Evolutionary conservation across 2,797 vertebrate species (phyloP), one percentile per base, ranked within the genome.

Genomic region (Zenarchopterus dispar): DNA sequence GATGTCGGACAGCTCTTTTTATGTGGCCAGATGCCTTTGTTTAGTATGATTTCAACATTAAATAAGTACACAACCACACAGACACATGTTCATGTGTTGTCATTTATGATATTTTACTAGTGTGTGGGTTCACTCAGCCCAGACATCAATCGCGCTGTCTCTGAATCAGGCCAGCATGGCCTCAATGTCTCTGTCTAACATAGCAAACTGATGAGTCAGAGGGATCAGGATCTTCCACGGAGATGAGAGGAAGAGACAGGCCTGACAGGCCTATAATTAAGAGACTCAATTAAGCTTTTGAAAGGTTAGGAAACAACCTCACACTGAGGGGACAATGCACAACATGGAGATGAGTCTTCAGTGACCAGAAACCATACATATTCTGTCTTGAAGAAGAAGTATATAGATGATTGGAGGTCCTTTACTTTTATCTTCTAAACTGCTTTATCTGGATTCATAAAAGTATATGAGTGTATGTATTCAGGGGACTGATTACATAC

Each of bases 221-320:
- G 75, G 88, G 90, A 91, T 92, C 88, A 89, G 83, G 87, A 90
- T 93, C 91, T 91, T 93, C 88, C 78, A 85, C 62, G 81, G 84
- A 90, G 81, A 83, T 92, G 87, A 91, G 85, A 90, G 86, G 87
- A 91, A 92, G 87, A 90, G 84, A 89, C 75, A 41, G 52, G 18
- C 56, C 70, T 92, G 91, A 92, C 91, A 93, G 88, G 82, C 77
- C 91, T 93, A 90, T 94, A 92, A 93, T 93, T 94, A 93, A 88
- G 79, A 88, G 91, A 90, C 89, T 92, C 86, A 90, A 93, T 94
- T 92, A 93, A 91, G 91, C 90, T 90, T 88, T 89, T 84, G 78
- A 89, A 85, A 89, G 86, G 82, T 88, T 87, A 74, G 81, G 85
- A 89, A 90, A 88, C 57, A 62, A 80, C 70, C 76, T 82, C 73